These are phyloP conservation scores for Caretta caretta DNA, from an alignment of 2,113 vertebrate species.

Conservation along the genomic window DNA sequence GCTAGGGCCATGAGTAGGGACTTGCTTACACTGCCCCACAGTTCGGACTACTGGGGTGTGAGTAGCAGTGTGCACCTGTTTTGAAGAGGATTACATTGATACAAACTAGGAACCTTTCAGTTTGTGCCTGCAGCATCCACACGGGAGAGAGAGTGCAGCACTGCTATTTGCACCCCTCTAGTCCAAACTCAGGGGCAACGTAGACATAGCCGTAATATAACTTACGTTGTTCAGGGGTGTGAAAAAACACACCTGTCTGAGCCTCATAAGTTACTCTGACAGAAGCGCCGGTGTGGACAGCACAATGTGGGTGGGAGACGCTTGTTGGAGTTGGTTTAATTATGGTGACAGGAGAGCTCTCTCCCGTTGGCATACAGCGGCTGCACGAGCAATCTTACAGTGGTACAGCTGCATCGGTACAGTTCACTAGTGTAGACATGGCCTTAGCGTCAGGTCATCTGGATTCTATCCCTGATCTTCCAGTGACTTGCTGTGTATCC, in stretches of 20 bases:
- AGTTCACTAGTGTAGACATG: too few species aligned
- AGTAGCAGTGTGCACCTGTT: background rate
- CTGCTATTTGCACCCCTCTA: background rate
- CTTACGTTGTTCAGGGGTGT: too few species aligned
- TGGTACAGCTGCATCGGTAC: too few species aligned
- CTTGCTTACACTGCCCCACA: background rate
- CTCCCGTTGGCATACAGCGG: too few species aligned
- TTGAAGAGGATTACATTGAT: background rate
- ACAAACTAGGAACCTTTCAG: background rate
- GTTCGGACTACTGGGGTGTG: background rate
- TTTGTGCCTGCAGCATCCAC: background rate
- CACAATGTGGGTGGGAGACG: too few species aligned
- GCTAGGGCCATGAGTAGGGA: background rate
- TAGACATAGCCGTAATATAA: background rate
- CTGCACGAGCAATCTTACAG: too few species aligned
- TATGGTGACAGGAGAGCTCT: too few species aligned
- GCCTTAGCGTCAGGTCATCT: background rate
- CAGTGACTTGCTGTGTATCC: background rate
- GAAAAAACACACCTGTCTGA: too few species aligned
- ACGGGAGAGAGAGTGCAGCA: background rate
- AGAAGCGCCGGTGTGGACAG: too few species aligned
- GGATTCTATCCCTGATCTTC: background rate
- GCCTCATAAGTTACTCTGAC: too few species aligned
- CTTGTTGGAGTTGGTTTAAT: too few species aligned
- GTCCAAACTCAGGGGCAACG: background rate